Conservation (phyloP, 2,888 invertebrate species). For the Dryococelus australis region DNA sequence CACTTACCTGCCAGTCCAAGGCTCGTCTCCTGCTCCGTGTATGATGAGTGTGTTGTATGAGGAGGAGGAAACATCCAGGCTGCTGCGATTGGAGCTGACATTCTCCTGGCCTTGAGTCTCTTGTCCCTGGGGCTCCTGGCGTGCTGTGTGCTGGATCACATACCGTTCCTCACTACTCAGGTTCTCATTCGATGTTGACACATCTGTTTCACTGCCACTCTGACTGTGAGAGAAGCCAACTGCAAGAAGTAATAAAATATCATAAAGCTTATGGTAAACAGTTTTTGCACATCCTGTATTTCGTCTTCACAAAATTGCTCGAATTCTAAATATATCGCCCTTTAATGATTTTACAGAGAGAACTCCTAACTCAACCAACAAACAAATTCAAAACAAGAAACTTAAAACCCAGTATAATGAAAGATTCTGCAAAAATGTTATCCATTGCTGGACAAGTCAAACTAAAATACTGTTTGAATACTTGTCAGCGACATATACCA, state of each 20-base stretch:
- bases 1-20: conserved; percentile 51
- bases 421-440: too few relatives aligned
- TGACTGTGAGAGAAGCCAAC: conserved; percentile 76
- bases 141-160: conserved; percentile 79
- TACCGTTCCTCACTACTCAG: conserved; percentile 85
- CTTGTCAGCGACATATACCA: too few relatives aligned
- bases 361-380: too few relatives aligned
- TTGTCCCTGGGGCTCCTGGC: conserved; percentile 93
- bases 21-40: conserved; percentile 76
- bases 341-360: too few relatives aligned
- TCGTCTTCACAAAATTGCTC: too few relatives aligned
- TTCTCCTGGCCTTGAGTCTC: conserved; percentile 94
- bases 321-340: too few relatives aligned
- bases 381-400: too few relatives aligned
- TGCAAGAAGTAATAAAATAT: conserved; percentile 48
- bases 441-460: too few relatives aligned
- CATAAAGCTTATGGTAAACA: neutral
- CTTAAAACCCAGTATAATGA: too few relatives aligned
- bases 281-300: neutral
- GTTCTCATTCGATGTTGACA: conserved; percentile 90
- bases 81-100: conserved; percentile 63
- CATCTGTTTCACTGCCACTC: conserved; percentile 89
- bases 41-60: conserved; percentile 86
- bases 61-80: conserved; percentile 73
- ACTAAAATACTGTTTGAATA: too few relatives aligned